Conservation (phyloP, 2,113 vertebrate genomes). For the Mixornis gularis region DNA sequence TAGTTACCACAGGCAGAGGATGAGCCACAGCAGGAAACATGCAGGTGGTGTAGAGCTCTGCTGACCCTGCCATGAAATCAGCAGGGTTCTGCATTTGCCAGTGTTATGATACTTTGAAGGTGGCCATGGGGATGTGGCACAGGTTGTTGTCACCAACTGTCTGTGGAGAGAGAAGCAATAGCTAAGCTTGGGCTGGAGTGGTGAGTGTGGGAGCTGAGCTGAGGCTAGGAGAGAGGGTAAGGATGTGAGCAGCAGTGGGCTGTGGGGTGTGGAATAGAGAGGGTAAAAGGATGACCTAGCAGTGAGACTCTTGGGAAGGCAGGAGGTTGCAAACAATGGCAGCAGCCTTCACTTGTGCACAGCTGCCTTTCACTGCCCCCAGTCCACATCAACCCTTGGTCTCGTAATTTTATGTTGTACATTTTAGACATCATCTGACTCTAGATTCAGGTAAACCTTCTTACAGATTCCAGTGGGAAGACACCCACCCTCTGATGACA, state of each 20-base stretch:
- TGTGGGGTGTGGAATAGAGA: accelerated
- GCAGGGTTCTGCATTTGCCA: not conserved
- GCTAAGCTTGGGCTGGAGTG: accelerated
- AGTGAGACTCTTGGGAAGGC: not conserved
- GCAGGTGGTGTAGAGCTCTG: not conserved
- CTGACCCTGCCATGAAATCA: not conserved
- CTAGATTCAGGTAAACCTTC: not conserved
- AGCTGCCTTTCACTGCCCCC: not conserved
- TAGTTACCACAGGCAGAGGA: not conserved
- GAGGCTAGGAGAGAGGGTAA: not conserved
- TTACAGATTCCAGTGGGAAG: not conserved
- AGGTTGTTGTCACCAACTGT: not conserved
- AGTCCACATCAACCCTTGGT: accelerated
- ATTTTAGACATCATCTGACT: not conserved
- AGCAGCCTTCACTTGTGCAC: accelerated
- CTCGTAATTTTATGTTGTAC: accelerated
- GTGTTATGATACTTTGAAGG: accelerated
- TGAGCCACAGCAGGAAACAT: not conserved
- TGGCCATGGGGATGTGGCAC: not conserved
- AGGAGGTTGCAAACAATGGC: accelerated
- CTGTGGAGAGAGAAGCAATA: not conserved
- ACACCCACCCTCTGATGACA: accelerated
- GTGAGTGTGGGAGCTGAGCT: not conserved
- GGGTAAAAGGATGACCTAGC: accelerated
- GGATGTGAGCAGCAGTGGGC: not conserved